Evolutionary conservation across 2,797 vertebrate genomes (phyloP).

Genomic region (Siniperca undulata): DNA sequence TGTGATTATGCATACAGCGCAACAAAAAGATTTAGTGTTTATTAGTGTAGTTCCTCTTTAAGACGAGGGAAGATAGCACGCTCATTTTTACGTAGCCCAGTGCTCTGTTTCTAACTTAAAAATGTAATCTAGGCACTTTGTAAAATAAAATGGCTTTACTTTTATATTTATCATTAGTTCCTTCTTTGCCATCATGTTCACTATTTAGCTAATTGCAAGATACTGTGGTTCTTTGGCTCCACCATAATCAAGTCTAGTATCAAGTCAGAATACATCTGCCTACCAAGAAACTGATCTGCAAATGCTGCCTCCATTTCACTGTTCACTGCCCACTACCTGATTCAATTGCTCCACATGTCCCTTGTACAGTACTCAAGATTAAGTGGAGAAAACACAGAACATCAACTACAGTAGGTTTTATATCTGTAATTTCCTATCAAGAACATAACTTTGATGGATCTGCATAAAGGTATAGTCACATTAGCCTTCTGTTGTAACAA

Average conservation of each 20-base stretch:
- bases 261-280: not conserved
- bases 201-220: not conserved
- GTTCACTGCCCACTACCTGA: not conserved
- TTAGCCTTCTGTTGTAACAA: not conserved
- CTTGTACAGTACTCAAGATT: not conserved
- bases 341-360: not conserved
- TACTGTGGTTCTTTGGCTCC: not conserved
- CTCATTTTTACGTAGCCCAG: too few relatives aligned
- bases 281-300: not conserved
- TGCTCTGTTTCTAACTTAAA: too few relatives aligned
- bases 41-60: too few relatives aligned
- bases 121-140: too few relatives aligned
- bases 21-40: too few relatives aligned
- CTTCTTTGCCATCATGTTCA: not conserved
- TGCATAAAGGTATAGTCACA: not conserved
- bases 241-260: not conserved
- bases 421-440: not conserved
- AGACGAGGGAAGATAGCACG: too few relatives aligned
- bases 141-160: too few relatives aligned
- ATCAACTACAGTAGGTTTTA: not conserved
- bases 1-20: too few relatives aligned
- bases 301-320: not conserved
- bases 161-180: not conserved
- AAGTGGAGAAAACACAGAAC: not conserved
- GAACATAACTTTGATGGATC: slow-evolving; percentile 7